Evolutionary conservation across 2,113 vertebrate species (phyloP).

Genomic region (Saimiri boliviensis): DNA sequence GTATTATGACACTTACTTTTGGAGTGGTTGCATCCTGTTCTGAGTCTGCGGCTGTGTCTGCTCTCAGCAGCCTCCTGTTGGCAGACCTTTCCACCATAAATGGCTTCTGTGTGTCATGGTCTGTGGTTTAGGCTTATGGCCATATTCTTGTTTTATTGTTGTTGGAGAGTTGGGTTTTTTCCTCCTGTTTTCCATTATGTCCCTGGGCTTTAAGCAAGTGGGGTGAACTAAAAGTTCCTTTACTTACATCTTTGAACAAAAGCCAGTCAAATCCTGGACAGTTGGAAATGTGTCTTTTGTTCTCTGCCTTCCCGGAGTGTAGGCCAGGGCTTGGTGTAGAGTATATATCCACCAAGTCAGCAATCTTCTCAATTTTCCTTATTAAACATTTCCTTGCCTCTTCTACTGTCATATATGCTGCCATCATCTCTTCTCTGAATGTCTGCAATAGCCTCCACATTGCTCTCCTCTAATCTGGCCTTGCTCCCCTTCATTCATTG

Average conservation of each 20-base stretch:
- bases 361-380: background rate
- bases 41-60: background rate
- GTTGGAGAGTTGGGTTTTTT: background rate
- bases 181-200: slow-evolving; percentile 34
- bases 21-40: background rate
- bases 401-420: background rate
- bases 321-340: background rate
- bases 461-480: background rate
- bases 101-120: background rate
- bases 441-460: background rate
- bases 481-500: background rate
- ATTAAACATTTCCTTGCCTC: background rate
- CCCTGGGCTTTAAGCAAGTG: background rate
- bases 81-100: background rate
- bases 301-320: background rate
- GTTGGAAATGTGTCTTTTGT: background rate
- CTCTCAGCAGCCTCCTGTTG: background rate
- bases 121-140: background rate
- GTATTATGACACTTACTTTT: background rate
- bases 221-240: background rate
- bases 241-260: background rate
- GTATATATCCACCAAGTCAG: background rate
- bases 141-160: slow-evolving; percentile 14
- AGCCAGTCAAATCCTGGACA: background rate
- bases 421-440: background rate